A percentile compares a stretch with the other conserved stretches of the same genome.
Conservation (phyloP, 1,140 invertebrate genomes). For the Ylistrum balloti region DNA sequence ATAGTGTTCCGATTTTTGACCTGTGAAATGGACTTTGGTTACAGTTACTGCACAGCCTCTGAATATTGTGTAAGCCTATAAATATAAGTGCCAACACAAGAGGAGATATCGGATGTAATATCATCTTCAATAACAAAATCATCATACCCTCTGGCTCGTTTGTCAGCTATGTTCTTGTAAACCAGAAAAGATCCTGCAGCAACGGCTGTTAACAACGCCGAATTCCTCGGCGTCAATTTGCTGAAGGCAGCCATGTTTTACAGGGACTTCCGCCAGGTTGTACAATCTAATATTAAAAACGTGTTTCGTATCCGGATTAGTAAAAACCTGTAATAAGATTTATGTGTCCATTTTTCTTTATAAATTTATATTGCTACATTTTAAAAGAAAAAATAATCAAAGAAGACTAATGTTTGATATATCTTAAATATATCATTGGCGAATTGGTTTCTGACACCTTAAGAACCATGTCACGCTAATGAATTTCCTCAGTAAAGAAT, state of each 20-base stretch:
- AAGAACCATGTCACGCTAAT: no score
- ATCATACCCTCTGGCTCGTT: conserved; percentile 65
- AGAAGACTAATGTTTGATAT: no score
- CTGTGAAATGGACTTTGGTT: conserved; percentile 7
- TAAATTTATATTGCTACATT: no score
- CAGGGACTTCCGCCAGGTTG: conserved; percentile 28
- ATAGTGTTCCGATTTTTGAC: background rate
- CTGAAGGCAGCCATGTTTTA: conserved; percentile 74
- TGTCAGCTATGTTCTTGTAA: conserved; percentile 63
- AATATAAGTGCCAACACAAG: background rate
- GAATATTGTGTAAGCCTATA: background rate
- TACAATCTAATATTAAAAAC: background rate
- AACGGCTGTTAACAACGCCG: conserved; percentile 69
- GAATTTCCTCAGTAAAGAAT: no score
- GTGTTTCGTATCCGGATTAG: background rate
- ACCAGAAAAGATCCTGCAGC: conserved; percentile 68
- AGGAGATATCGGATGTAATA: background rate
- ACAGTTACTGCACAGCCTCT: background rate
- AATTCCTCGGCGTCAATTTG: conserved; percentile 73
- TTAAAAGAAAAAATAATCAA: no score
- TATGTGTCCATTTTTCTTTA: no score
- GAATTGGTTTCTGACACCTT: no score
- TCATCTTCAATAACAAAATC: background rate
- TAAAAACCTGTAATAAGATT: no score
- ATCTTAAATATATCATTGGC: no score